Conservation (phyloP, 2,797 vertebrate species). For the Sardinella longiceps region DNA sequence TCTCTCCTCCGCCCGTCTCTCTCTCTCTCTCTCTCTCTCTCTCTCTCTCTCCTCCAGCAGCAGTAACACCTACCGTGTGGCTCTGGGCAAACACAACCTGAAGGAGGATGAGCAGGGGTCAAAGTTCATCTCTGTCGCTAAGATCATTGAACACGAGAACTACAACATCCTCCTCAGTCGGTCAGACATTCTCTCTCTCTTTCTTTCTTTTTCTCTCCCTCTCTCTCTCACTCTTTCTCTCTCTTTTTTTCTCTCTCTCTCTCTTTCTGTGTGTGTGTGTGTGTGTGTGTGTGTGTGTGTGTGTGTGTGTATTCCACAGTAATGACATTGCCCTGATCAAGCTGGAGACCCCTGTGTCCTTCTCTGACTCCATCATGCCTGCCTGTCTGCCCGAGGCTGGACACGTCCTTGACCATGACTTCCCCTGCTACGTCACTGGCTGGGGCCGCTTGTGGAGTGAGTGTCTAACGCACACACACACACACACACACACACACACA, state of each 20-base stretch:
- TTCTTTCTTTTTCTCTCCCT: no score
- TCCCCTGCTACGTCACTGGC: conserved; percentile 50
- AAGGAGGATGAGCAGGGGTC: conserved; percentile 63
- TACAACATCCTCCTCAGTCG: conserved; percentile 78
- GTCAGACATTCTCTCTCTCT: conserved; percentile 55
- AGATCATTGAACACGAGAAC: conserved; percentile 74
- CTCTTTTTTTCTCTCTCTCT: no score
- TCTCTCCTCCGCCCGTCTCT: not conserved
- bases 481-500: not conserved
- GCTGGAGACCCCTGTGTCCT: conserved; percentile 71
- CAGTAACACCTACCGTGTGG: conserved; percentile 73
- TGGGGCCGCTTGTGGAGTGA: conserved; percentile 54
- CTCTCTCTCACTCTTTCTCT: no score
- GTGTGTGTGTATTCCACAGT: conserved; percentile 50
- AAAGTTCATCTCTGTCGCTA: conserved; percentile 60
- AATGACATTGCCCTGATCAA: conserved; percentile 91
- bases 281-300: not conserved
- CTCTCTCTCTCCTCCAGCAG: conserved; percentile 58
- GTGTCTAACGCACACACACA: conserved; percentile 8
- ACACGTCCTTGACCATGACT: conserved; percentile 39
- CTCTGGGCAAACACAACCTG: conserved; percentile 83
- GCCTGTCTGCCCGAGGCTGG: conserved; percentile 76
- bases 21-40: not conserved
- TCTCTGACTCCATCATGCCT: conserved; percentile 73
- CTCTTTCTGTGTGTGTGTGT: no score